Evolutionary conservation across 2,113 vertebrate genomes (phyloP), one percentile per base, ranked within the genome.

Genomic region (Candoia aspera): DNA sequence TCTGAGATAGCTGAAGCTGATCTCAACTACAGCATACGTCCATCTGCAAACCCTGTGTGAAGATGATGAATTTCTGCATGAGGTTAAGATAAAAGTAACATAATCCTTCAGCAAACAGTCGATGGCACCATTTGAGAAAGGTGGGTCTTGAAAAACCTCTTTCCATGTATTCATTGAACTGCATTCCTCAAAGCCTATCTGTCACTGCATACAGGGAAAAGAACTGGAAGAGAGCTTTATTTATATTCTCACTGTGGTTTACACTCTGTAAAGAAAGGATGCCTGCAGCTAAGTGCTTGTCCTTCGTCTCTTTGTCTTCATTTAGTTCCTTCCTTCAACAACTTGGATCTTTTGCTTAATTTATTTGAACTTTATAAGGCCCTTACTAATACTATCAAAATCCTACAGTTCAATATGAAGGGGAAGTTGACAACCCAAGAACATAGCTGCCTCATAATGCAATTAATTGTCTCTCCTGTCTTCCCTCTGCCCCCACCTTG

Each of bases 281-380:
- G 85, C 85, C 58, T 84, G 90, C 79, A 94, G 94, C 53, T 95
- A 68, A 87, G 46, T 33, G 90, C 57, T 57, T 12, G 0, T 86
- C 13, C 92, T 57, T 84, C 58, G 58, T 89, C 46, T 68, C 53
- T 87, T 68, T 0, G 0, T 21, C 92, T 95, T 87, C 91, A 59
- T 57, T 86, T 60, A 90, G 0, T 2, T 3, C 11, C 91, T 55
- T 93, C 94, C 83, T 93, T 83, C 85, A 79, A 54, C 46, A 90
- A 46, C 19, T 95, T 0, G 0, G 84, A 55, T 94, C 29, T 1
- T 93, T 89, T 94, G 49, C 37, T 93, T 95, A 92, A 92, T 87
- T 96, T 86, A 92, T 92, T 97, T 94, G 94, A 93, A 54, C 55
- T 85, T 59, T 93, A 86, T 85, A 92, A 86, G 54, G 29, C 60